Conservation (phyloP, 2,797 vertebrate species). For the Anguilla megastoma region DNA sequence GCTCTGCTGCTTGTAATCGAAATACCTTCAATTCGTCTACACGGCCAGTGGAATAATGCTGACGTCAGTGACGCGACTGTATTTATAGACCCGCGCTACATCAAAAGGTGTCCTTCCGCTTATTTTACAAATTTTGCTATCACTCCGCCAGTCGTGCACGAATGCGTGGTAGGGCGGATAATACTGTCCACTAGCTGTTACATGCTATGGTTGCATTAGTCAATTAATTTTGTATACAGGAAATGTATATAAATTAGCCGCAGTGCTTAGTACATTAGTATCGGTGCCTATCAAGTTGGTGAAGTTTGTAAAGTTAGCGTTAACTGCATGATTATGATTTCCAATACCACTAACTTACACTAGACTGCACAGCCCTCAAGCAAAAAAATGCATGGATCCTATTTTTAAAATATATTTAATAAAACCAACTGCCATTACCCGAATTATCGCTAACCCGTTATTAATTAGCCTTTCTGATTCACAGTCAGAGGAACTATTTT, state of each 20-base stretch:
- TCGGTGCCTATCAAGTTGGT: not conserved
- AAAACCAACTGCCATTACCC: not conserved
- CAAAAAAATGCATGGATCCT: not conserved
- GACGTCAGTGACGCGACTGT: rapidly evolving
- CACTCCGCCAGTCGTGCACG: constrained; percentile 52
- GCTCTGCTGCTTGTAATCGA: not conserved
- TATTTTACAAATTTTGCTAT: constrained; percentile 28
- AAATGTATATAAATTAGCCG: not conserved
- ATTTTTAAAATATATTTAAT: not conserved
- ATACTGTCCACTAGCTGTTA: not conserved
- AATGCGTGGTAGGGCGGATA: not conserved
- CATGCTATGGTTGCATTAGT: too few relatives aligned
- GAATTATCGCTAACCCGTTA: not conserved
- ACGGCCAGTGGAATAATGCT: constrained; percentile 41
- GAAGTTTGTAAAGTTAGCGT: not conserved
- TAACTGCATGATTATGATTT: not conserved
- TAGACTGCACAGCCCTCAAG: not conserved
- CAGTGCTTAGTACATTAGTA: not conserved
- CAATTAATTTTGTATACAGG: too few relatives aligned
- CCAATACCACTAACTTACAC: not conserved
- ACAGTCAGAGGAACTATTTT: constrained; percentile 5
- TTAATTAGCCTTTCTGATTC: not conserved
- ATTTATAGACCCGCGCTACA: constrained; percentile 39
- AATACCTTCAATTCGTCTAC: not conserved
- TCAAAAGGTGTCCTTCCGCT: constrained; percentile 60